phyloP scores from a whole-genome alignment of 2,797 vertebrate species.

The Cheirogaleus major region DNA sequence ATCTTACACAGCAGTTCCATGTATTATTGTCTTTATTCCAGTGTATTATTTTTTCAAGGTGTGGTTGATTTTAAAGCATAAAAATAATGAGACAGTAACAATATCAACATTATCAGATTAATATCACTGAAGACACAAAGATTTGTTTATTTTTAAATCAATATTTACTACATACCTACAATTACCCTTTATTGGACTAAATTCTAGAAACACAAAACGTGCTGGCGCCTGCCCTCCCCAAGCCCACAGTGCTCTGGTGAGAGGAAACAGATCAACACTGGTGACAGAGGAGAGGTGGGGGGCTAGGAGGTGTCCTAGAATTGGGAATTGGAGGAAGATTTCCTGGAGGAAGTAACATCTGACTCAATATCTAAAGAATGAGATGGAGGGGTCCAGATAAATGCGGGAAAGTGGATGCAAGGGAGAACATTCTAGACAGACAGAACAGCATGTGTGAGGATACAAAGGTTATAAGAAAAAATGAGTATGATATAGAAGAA shows the following conservation, averaged over 20 bases:
- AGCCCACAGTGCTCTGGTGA: neutral
- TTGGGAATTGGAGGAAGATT: neutral
- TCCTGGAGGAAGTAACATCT: neutral
- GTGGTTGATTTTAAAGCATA: neutral
- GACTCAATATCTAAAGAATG: neutral
- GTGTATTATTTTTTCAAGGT: neutral
- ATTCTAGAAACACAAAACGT: neutral
- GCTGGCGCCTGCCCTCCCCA: neutral
- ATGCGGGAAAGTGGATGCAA: neutral
- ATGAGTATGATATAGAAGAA: neutral
- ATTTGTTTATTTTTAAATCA: neutral
- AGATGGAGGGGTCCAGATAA: neutral
- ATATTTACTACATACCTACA: neutral
- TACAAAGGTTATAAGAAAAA: neutral
- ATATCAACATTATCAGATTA: neutral
- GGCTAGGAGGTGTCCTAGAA: neutral
- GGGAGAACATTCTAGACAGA: neutral
- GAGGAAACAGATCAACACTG: neutral
- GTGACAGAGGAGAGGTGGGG: fast-evolving
- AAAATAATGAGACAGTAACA: neutral
- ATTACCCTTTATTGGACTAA: neutral
- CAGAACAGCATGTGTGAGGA: neutral
- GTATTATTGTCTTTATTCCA: neutral
- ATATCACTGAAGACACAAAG: neutral
- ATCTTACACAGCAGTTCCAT: neutral